Conservation (phyloP, 2,113 vertebrate genomes). For the Cyanocitta stelleri region DNA sequence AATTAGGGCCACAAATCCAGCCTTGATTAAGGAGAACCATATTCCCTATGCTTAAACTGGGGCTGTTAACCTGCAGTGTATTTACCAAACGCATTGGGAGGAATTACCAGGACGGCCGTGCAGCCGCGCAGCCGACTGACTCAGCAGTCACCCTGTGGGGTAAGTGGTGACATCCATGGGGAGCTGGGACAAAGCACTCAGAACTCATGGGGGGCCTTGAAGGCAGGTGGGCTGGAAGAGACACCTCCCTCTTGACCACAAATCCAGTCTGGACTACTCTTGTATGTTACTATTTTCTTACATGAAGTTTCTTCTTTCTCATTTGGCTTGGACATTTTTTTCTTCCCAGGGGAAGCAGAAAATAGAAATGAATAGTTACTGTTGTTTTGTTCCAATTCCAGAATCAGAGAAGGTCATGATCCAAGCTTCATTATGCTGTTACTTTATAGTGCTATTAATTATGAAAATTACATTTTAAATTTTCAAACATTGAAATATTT, state of each 20-base stretch:
- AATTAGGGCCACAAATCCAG: neutral
- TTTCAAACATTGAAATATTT: neutral
- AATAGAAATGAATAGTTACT: neutral
- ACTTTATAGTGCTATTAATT: neutral
- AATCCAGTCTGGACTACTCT: neutral
- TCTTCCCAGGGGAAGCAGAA: neutral
- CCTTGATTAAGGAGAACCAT: neutral
- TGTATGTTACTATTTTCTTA: neutral
- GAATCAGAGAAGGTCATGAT: neutral
- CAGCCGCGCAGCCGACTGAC: neutral
- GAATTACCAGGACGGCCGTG: fast-evolving
- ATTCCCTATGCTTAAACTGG: neutral
- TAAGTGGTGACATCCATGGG: neutral
- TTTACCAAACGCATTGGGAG: fast-evolving
- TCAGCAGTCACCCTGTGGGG: fast-evolving
- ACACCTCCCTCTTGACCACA: neutral
- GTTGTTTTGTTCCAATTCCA: neutral
- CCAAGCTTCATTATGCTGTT: neutral
- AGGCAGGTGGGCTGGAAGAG: neutral
- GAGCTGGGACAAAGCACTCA: neutral
- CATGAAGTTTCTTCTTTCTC: neutral
- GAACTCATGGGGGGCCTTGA: neutral
- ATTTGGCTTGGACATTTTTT: neutral
- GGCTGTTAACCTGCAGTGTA: neutral
- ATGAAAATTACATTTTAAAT: neutral